Percentiles rank a stretch among this genome's conserved stretches.
phyloP scores from a whole-genome alignment of 2,113 vertebrate genomes.

The Desmodus rotundus region DNA sequence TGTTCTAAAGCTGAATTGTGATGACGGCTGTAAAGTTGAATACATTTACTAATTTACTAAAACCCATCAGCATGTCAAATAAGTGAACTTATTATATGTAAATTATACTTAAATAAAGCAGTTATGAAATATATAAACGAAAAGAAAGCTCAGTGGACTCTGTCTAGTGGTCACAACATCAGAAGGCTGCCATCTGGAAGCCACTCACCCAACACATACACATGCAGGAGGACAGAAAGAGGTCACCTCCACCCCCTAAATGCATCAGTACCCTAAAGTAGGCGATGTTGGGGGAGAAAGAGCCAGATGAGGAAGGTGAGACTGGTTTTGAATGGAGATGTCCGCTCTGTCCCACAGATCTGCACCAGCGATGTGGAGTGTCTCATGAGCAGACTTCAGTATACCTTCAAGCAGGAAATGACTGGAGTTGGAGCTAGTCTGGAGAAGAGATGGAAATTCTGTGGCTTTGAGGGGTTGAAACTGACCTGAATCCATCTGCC shows the following conservation, averaged over 20 bases:
- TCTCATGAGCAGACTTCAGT: constrained; percentile 91
- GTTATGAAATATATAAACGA: neutral
- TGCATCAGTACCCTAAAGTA: neutral
- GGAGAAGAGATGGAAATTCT: constrained; percentile 98
- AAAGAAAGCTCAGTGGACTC: neutral
- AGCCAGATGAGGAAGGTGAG: neutral
- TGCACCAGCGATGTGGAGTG: constrained; percentile 90
- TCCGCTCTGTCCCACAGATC: constrained; percentile 81
- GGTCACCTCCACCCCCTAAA: neutral
- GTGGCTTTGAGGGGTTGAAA: constrained; percentile 94
- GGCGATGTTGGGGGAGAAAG: neutral
- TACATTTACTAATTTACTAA: neutral
- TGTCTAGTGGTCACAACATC: neutral
- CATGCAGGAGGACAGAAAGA: neutral
- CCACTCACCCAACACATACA: neutral
- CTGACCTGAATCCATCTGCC: constrained; percentile 81
- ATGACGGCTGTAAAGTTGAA: neutral
- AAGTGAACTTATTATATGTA: neutral
- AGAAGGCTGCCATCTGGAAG: neutral
- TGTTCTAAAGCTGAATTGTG: neutral
- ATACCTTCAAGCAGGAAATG: constrained; percentile 94
- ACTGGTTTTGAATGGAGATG: neutral
- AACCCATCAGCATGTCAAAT: neutral
- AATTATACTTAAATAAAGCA: neutral
- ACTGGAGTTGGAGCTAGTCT: constrained; percentile 95